Percentiles rank a stretch among this genome's conserved stretches.
Evolutionary conservation across 2,888 invertebrate species (phyloP).

Genomic region (Hipparchia semele): DNA sequence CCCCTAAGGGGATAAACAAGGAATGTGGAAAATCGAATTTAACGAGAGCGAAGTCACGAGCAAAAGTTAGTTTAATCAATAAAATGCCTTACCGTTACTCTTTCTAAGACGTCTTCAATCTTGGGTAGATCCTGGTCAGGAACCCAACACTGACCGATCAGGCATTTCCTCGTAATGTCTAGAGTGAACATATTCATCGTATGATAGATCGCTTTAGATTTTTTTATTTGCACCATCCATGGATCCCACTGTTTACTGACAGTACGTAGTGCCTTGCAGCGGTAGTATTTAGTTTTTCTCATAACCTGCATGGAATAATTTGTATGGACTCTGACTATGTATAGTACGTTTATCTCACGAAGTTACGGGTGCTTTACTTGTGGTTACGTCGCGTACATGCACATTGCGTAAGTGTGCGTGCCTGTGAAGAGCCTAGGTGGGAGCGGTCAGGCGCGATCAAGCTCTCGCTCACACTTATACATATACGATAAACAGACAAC

Average conservation of each 20-base stretch:
- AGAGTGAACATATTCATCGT: slow-evolving; percentile 91
- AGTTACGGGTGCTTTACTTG: too few species aligned
- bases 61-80: not conserved
- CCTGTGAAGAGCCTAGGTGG: too few species aligned
- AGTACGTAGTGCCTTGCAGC: slow-evolving; percentile 90
- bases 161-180: slow-evolving; percentile 91
- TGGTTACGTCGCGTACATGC: too few species aligned
- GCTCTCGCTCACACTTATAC: too few species aligned
- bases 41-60: too few species aligned
- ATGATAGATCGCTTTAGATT: slow-evolving; percentile 94
- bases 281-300: slow-evolving; percentile 91
- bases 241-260: slow-evolving; percentile 90
- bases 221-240: slow-evolving; percentile 93
- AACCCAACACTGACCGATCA: slow-evolving; percentile 92
- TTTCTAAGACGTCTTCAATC: slow-evolving; percentile 76
- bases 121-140: slow-evolving; percentile 85
- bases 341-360: too few species aligned
- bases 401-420: too few species aligned
- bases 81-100: slow-evolving; percentile 51
- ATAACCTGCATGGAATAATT: slow-evolving; percentile 83
- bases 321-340: not conserved
- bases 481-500: too few species aligned
- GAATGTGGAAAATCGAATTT: too few species aligned
- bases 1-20: too few species aligned
- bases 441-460: too few species aligned